Percentiles rank a stretch among this genome's conserved stretches.
Conservation (phyloP, 2,888 invertebrate genomes). For the Brenthis ino region DNA sequence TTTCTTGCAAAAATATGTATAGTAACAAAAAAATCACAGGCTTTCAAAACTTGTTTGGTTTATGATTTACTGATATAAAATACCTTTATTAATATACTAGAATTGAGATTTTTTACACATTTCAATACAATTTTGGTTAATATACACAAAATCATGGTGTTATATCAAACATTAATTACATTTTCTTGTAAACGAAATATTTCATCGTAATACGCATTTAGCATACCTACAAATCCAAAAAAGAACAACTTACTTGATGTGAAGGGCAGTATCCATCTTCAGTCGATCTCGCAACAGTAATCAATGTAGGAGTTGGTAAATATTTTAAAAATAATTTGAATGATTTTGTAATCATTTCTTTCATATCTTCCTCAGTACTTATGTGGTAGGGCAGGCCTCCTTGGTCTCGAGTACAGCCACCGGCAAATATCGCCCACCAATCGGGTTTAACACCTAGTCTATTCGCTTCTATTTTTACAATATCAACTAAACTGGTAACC, state of each 20-base stretch:
- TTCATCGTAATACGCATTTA: too few relatives aligned
- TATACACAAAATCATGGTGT: too few relatives aligned
- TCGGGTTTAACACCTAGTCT: conserved; percentile 86
- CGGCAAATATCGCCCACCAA: conserved; percentile 91
- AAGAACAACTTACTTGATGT: conserved; percentile 77
- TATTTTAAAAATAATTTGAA: conserved; percentile 83
- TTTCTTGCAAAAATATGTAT: too few relatives aligned
- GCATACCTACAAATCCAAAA: neutral
- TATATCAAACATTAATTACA: too few relatives aligned
- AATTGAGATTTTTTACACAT: too few relatives aligned
- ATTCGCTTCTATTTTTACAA: conserved; percentile 70
- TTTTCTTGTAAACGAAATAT: too few relatives aligned
- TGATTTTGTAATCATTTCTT: conserved; percentile 80
- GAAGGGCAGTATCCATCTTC: conserved; percentile 94
- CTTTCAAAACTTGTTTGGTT: too few relatives aligned
- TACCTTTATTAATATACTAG: too few relatives aligned
- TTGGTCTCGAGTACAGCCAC: conserved; percentile 94
- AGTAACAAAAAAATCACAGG: too few relatives aligned
- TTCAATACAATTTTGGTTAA: too few relatives aligned
- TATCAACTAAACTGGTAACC: conserved; percentile 75
- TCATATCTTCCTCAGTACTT: conserved; percentile 86
- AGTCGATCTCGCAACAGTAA: conserved; percentile 93
- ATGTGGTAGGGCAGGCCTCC: conserved; percentile 93
- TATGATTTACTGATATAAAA: too few relatives aligned
- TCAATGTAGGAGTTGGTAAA: conserved; percentile 83